A percentile compares a stretch with the other conserved stretches of the same genome.
Conservation (phyloP, 2,888 invertebrate genomes). For the Volucella zonaria region DNA sequence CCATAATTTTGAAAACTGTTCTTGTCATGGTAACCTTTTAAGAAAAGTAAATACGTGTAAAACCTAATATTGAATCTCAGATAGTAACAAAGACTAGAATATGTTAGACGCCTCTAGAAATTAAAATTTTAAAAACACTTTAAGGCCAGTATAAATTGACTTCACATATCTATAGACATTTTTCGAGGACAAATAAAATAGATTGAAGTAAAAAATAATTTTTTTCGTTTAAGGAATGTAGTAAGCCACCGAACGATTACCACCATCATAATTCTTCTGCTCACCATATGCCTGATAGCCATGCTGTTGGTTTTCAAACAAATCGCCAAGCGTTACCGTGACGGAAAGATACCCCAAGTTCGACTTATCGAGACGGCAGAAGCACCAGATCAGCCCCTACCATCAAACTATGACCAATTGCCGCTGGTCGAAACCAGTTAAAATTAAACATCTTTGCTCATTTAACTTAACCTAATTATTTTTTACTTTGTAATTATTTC, state of each 20-base stretch:
- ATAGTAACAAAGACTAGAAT: too few species aligned
- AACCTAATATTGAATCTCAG: too few species aligned
- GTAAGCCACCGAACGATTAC: constrained; percentile 76
- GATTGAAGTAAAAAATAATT: background rate
- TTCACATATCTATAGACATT: too few species aligned
- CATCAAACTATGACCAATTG: constrained; percentile 48
- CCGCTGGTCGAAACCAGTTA: constrained; percentile 53
- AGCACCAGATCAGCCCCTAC: constrained; percentile 66
- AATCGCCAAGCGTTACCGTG: constrained; percentile 74
- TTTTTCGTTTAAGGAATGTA: constrained; percentile 62
- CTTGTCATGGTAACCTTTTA: too few species aligned
- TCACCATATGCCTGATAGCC: constrained; percentile 75
- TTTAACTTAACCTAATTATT: constrained; percentile 50
- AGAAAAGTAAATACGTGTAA: too few species aligned
- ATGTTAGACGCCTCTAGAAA: too few species aligned
- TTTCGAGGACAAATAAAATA: too few species aligned
- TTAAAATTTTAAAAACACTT: too few species aligned
- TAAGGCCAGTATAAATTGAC: too few species aligned
- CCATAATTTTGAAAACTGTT: too few species aligned
- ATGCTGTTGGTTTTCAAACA: constrained; percentile 77
- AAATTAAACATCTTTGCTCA: constrained; percentile 14
- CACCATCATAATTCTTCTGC: constrained; percentile 76
- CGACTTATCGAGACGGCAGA: constrained; percentile 79
- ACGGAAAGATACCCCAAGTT: constrained; percentile 77
- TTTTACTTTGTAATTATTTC: constrained; percentile 60